phyloP scores from a whole-genome alignment of 2,888 invertebrate species.

The Eupithecia exiguata region DNA sequence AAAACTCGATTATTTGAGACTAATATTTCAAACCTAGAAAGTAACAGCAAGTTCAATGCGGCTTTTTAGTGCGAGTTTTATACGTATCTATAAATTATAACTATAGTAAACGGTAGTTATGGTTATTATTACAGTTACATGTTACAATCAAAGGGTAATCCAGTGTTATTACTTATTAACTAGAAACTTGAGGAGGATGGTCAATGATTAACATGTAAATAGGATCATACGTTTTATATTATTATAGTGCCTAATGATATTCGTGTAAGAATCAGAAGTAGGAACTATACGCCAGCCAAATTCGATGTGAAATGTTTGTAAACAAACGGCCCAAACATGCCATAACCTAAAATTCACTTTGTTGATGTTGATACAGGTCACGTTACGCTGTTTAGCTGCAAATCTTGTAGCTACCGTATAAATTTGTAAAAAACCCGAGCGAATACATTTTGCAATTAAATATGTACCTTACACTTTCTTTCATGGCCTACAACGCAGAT shows the following conservation, averaged over 20 bases:
- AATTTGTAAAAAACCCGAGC: too few species aligned
- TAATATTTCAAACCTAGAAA: background rate
- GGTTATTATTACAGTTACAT: background rate
- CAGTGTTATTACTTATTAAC: background rate
- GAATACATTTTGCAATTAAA: too few species aligned
- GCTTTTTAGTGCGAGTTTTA: background rate
- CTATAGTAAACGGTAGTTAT: background rate
- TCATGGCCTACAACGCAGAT: too few species aligned
- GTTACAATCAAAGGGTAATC: background rate
- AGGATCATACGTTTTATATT: background rate
- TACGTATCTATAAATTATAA: background rate
- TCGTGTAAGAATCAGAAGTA: background rate
- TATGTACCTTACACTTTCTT: too few species aligned
- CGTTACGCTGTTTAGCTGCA: too few species aligned
- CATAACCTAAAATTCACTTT: too few species aligned
- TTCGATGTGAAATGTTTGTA: background rate
- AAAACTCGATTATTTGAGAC: background rate
- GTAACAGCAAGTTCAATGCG: background rate
- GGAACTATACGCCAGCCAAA: background rate
- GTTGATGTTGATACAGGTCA: too few species aligned
- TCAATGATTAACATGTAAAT: constrained; percentile 3
- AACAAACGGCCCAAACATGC: too few species aligned
- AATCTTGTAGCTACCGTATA: too few species aligned
- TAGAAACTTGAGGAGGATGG: background rate
- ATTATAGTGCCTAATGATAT: background rate